A percentile compares a stretch with the other conserved stretches of the same genome.
Conservation (phyloP, 2,888 invertebrate genomes). For the Himalopsyche kuldschensis region DNA sequence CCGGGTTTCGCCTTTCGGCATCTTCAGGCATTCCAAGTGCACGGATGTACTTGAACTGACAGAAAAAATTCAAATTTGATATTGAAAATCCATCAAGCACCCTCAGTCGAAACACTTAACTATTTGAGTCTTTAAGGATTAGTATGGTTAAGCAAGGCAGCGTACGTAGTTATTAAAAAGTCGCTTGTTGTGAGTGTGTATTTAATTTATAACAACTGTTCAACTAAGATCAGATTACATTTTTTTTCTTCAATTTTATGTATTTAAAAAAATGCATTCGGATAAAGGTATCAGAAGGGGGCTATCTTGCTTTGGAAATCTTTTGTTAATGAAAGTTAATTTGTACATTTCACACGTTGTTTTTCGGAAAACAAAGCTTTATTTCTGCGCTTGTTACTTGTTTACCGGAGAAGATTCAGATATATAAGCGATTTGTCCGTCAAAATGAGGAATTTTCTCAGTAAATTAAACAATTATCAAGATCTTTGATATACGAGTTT, state of each 20-base stretch:
- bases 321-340: not conserved
- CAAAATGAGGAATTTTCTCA: not conserved
- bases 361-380: not conserved
- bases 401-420: not conserved
- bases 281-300: not conserved
- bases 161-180: too few species aligned
- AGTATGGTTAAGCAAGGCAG: too few species aligned
- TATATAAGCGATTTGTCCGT: not conserved
- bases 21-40: too few species aligned
- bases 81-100: too few species aligned
- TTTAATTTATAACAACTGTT: too few species aligned
- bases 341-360: not conserved
- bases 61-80: too few species aligned
- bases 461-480: not conserved
- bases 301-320: not conserved
- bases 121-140: too few species aligned
- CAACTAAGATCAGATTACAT: not conserved
- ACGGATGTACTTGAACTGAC: too few species aligned
- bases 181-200: too few species aligned
- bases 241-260: not conserved
- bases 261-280: not conserved
- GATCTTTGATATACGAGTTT: not conserved
- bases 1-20: too few species aligned
- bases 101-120: too few species aligned
- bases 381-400: not conserved